These are phyloP conservation scores for Manis javanica DNA, from an alignment of 2,797 vertebrate genomes.

Conservation along the genomic window DNA sequence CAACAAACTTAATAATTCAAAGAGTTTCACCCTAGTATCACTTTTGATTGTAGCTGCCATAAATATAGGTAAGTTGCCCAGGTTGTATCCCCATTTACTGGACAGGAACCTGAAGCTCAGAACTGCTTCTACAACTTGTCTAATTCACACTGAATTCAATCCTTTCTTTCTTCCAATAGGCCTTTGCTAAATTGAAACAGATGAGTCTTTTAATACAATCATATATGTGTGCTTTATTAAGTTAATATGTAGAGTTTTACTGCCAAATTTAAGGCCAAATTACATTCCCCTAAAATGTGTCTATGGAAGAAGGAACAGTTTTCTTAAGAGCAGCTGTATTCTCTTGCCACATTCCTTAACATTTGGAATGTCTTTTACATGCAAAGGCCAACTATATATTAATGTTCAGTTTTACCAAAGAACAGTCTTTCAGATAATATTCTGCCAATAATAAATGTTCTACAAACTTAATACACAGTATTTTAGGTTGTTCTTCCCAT, in stretches of 20 bases:
- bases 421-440: slow-evolving; percentile 36
- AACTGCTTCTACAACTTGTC: neutral
- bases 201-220: neutral
- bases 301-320: neutral
- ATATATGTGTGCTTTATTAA: slow-evolving; percentile 24
- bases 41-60: neutral
- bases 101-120: slow-evolving; percentile 14
- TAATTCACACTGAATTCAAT: neutral
- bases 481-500: slow-evolving; percentile 21
- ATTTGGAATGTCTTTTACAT: slow-evolving; percentile 22
- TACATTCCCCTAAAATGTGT: neutral
- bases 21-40: slow-evolving; percentile 17
- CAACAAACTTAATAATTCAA: slow-evolving; percentile 23
- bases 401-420: slow-evolving; percentile 20
- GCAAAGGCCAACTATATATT: neutral
- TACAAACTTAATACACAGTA: neutral
- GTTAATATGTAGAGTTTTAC: slow-evolving; percentile 43
- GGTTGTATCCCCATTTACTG: neutral
- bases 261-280: neutral
- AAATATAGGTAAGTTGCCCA: neutral
- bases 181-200: neutral
- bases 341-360: slow-evolving; percentile 30
- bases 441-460: slow-evolving; percentile 23
- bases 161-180: slow-evolving; percentile 2
- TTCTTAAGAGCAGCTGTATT: neutral